Percentiles rank a stretch among this genome's conserved stretches.
Conservation (phyloP, 2,888 invertebrate species). For the Leptinotarsa haldemani region DNA sequence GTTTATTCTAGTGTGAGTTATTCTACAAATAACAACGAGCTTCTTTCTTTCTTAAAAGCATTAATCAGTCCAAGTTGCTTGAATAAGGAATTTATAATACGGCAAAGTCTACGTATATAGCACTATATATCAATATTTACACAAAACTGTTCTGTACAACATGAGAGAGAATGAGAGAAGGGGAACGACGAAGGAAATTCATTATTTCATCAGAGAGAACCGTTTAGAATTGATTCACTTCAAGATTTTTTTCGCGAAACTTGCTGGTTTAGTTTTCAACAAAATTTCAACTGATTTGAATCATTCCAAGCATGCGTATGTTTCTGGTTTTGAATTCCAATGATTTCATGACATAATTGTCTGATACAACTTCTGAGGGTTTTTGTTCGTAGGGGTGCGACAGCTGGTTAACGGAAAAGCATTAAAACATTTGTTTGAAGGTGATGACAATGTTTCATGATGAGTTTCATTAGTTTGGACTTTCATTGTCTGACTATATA, state of each 20-base stretch:
- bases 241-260: not conserved
- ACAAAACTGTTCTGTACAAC: conserved; percentile 53
- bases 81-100: conserved; percentile 56
- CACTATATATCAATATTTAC: conserved; percentile 51
- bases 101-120: conserved; percentile 51
- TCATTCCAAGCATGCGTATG: no score
- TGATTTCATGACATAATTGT: no score
- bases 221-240: not conserved
- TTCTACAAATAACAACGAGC: conserved; percentile 51
- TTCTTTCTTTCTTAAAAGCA: conserved; percentile 57
- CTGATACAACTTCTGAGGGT: no score
- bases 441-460: no score
- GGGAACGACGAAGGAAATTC: conserved; percentile 26
- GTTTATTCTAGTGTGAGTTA: conserved; percentile 45
- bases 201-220: conserved; percentile 25
- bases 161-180: conserved; percentile 34
- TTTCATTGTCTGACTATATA: no score
- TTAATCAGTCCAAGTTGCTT: conserved; percentile 63
- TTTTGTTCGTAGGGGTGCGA: no score
- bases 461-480: no score
- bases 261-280: not conserved
- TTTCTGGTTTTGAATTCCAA: no score
- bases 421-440: no score
- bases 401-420: no score
- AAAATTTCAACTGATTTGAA: no score